Conservation (phyloP, 1,140 invertebrate genomes). For the Rhizoglyphus robini region DNA sequence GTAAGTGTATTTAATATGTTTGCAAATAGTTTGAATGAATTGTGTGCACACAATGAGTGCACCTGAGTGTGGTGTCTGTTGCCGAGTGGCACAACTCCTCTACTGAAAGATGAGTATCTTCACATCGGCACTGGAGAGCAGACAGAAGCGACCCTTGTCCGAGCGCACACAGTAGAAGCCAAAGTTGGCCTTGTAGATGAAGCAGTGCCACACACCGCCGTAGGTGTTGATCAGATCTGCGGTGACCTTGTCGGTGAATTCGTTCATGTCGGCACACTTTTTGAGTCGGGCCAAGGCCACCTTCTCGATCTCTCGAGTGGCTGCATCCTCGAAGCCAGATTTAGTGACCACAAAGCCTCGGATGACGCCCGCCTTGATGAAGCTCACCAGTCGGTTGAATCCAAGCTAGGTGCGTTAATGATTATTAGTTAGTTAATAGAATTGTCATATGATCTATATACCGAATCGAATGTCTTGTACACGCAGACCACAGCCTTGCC, state of each 20-base stretch:
- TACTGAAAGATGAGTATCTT: slow-evolving; percentile 7
- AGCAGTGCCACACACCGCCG: neutral
- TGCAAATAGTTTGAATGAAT: no score
- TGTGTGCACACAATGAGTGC: no score
- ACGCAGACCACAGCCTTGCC: neutral
- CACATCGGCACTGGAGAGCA: neutral
- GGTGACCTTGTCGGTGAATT: slow-evolving; percentile 4
- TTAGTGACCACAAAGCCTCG: neutral
- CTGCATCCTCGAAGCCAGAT: neutral
- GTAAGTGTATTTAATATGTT: no score
- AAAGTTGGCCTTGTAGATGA: slow-evolving; percentile 4
- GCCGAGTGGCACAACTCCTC: no score
- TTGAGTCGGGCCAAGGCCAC: neutral
- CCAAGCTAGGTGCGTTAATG: no score
- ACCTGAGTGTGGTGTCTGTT: no score
- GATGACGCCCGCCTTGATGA: neutral
- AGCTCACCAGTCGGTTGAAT: neutral
- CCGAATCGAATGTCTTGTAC: slow-evolving; percentile 1
- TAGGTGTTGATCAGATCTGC: neutral
- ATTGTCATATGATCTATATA: no score
- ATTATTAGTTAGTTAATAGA: no score
- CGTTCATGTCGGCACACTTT: neutral
- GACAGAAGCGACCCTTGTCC: neutral
- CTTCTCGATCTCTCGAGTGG: neutral
- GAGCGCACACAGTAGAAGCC: slow-evolving; percentile 8